Percentiles rank a stretch among this genome's conserved stretches.
Evolutionary conservation across 2,113 vertebrate species (phyloP).

Genomic region (Cheilinus undulatus): DNA sequence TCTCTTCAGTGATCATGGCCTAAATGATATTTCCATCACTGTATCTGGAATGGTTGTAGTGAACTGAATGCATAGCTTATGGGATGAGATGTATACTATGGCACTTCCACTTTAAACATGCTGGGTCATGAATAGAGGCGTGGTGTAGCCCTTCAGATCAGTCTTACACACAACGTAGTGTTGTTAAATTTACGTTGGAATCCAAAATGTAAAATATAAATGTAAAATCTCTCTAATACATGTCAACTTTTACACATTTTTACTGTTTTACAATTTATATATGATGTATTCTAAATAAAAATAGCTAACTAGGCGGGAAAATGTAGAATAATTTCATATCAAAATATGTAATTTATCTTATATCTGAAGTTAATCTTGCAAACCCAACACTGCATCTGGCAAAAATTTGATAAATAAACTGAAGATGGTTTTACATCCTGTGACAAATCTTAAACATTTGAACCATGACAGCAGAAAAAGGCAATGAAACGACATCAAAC

Average conservation of each 20-base stretch:
- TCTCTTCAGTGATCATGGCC: slow-evolving; percentile 30
- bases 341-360: slow-evolving; percentile 41
- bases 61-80: slow-evolving; percentile 53
- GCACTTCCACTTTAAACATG: slow-evolving; percentile 38
- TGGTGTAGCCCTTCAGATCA: slow-evolving; percentile 74
- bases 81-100: slow-evolving; percentile 17
- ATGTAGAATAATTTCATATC: slow-evolving; percentile 18
- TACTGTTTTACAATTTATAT: no score
- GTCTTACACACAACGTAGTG: slow-evolving; percentile 12
- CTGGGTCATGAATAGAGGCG: slow-evolving; percentile 8
- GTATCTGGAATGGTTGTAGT: neutral
- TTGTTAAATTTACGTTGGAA: neutral
- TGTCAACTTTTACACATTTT: neutral
- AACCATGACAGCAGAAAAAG: slow-evolving; percentile 37
- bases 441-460: neutral
- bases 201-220: no score
- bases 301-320: slow-evolving; percentile 8
- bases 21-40: neutral
- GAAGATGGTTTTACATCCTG: neutral
- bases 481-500: slow-evolving; percentile 10
- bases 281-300: neutral
- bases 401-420: neutral
- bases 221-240: neutral
- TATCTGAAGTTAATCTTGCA: slow-evolving; percentile 7
- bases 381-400: slow-evolving; percentile 9